Evolutionary conservation across 2,888 invertebrate genomes (phyloP), one percentile per base, ranked within the genome.

Genomic region (Parnassius orleans): DNA sequence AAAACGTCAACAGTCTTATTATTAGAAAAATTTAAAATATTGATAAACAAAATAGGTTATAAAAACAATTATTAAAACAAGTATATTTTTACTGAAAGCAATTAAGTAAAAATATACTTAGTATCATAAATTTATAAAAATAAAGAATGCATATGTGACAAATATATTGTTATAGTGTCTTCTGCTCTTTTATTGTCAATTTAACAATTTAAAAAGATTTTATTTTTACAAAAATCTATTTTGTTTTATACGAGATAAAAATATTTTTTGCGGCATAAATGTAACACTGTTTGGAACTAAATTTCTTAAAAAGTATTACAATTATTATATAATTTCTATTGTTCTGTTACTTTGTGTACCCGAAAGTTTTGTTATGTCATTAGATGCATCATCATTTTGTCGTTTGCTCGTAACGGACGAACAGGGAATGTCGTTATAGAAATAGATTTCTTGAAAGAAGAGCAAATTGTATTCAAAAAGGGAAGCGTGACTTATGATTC

Each of bases 341-440:
- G 70, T 71, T 71, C 66, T 65, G 62, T 71, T 59, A 48, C 42
- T 59, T 63, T 59, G 55, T 63, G 59, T 59, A 59, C 51, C 54
- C 43, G 64, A 61, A 69, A 66, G 70, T 76, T 73, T 74, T 74
- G 69, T 72, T 76, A 68, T 63, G 65, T 72, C 71, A 73, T 76
- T 73, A 74, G 69, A 68, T 65, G 67, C 68, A 64, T 69, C 72
- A 76, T 74, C 69, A 72, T 78, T 75, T 72, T 71, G 74, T 78
- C 74, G 70, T 76, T 69, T 70, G 66, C 66, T 61, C 59, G 67
- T 33, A 67, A 69, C 65, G 62, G 66, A 60, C 62, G 69, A 71
- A 72, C 67, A 68, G 69, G 70, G 71, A 72, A 71, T 70, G 65
- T 64, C 63, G 70, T 70, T 65, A 70, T 57, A 64, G 62, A 68